These are phyloP conservation scores for Drosophila suboccidentalis DNA, from an alignment of 2,888 invertebrate genomes.

Conservation along the genomic window DNA sequence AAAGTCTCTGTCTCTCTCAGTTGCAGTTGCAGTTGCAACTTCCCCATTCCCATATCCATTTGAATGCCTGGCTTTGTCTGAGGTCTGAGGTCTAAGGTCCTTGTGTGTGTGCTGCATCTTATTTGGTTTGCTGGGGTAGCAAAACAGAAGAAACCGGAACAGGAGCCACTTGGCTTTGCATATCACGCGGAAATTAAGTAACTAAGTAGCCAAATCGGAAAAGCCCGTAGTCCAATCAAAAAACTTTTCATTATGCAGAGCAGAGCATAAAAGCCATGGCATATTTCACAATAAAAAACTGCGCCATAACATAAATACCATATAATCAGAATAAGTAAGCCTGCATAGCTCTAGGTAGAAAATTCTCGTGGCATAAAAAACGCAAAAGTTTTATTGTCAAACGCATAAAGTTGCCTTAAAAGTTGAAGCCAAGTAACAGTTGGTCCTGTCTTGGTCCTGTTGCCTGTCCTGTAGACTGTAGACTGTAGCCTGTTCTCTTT, in stretches of 20 bases:
- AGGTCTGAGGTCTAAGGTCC: constrained; percentile 16
- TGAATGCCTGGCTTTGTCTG: constrained; percentile 25
- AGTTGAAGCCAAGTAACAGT: constrained; percentile 59
- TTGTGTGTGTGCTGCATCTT: constrained; percentile 25
- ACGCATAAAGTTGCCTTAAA: constrained; percentile 77
- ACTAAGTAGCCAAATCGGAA: constrained; percentile 70
- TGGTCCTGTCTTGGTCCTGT: constrained; percentile 17
- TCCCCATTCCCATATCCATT: neutral
- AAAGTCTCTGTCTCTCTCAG: constrained; percentile 32
- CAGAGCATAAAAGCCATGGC: constrained; percentile 31
- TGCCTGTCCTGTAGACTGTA: neutral
- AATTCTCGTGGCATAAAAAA: constrained; percentile 37
- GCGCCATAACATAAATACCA: constrained; percentile 62
- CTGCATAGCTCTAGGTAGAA: constrained; percentile 7
- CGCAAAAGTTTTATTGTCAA: constrained; percentile 77
- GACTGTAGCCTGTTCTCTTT: neutral
- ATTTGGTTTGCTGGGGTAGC: constrained; percentile 17
- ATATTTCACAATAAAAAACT: constrained; percentile 71
- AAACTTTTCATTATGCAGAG: constrained; percentile 68
- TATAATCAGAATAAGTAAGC: constrained; percentile 40
- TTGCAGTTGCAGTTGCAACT: constrained; percentile 30
- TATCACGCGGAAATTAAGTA: constrained; percentile 77
- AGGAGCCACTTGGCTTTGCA: constrained; percentile 56
- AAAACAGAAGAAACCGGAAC: neutral
- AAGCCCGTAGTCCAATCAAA: constrained; percentile 60